Evolutionary conservation across 2,797 vertebrate genomes (phyloP).

Genomic region (Pseudomugil gertrudae): DNA sequence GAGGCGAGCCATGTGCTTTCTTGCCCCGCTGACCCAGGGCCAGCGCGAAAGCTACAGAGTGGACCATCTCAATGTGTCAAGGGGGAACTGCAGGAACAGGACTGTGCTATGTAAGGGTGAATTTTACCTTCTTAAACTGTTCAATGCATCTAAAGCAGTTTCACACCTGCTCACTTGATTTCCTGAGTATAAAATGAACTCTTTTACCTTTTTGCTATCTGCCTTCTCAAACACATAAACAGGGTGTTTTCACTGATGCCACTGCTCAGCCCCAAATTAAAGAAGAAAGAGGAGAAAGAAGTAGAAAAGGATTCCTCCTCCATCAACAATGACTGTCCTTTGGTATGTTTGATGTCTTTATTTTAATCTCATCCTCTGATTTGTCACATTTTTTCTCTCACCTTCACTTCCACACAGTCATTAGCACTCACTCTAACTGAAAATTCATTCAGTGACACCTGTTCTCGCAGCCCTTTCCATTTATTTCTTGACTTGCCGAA

Average conservation of each 20-base stretch:
- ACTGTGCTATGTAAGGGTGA: conserved; percentile 38
- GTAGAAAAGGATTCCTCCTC: background rate
- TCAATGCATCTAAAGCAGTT: background rate
- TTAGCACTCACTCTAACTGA: conserved; percentile 4
- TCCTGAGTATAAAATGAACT: background rate
- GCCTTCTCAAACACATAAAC: conserved; percentile 19
- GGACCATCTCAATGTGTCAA: conserved; percentile 2
- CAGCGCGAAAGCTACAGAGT: conserved; percentile 20
- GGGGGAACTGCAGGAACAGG: conserved; percentile 10
- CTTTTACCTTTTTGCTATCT: background rate
- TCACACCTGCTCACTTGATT: background rate
- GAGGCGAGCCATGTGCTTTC: conserved; percentile 14
- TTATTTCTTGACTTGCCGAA: background rate
- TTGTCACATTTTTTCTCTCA: background rate
- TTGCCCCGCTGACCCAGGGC: conserved; percentile 47
- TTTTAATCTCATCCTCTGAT: background rate
- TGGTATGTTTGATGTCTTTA: conserved; percentile 16
- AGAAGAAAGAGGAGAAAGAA: conserved; percentile 16
- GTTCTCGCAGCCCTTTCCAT: background rate
- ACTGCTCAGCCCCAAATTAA: background rate
- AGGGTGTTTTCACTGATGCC: conserved; percentile 30
- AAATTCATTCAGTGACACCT: conserved; percentile 5
- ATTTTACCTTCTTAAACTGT: background rate
- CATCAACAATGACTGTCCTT: conserved; percentile 8
- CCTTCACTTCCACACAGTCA: background rate